Evolutionary conservation across 2,888 invertebrate genomes (phyloP), one percentile per base, ranked within the genome.

Genomic region (Tholera decimalis): DNA sequence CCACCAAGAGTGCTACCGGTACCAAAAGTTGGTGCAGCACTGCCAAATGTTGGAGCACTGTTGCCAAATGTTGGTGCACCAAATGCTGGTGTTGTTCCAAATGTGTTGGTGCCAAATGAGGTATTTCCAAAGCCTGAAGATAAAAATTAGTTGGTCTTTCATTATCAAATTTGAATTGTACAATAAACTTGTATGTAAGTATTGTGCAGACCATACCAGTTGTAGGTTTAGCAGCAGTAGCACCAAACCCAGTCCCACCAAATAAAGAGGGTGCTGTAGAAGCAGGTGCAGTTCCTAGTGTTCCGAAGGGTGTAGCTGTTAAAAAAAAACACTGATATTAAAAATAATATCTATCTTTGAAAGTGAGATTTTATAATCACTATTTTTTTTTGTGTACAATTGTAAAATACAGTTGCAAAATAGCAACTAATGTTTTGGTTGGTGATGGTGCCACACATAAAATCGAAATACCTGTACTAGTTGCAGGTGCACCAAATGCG

Each of bases 241-340:
- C 85, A 26, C 96, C 96, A 80, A 96, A 96, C 6, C 91, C 91
- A 18, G 93, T 82, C 3, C 91, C 91, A 24, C 96, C 96, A 88
- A 96, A 96, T 30, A 96, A 88, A 20, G 96, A 93, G 0, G 96
- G 92, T 6, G 96, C 92, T 15, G 96, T 91, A 15, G 96, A 92
- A 6, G 96, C 91, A 46, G 96, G 92, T 13, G 96, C 91, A 2
- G 94, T 80, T 0, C 96, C 95, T 71, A 96, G 88, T 0, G 91
- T 91, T 46, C 96, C 96, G 88, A 97, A 97, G 66, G 94, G 93
- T 53, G 92, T 80, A 26, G 89, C 93, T 91, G 73, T 39, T 76
- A 76, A 51, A 75, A 44, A 75, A 39, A 72, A 47, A 41, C 1
- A 30, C 4, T 28, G 22, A n/a, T n/a, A n/a, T 22, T 22, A 11